These are phyloP conservation scores for Presbytis comata DNA, from an alignment of 2,797 vertebrate genomes.

Conservation along the genomic window DNA sequence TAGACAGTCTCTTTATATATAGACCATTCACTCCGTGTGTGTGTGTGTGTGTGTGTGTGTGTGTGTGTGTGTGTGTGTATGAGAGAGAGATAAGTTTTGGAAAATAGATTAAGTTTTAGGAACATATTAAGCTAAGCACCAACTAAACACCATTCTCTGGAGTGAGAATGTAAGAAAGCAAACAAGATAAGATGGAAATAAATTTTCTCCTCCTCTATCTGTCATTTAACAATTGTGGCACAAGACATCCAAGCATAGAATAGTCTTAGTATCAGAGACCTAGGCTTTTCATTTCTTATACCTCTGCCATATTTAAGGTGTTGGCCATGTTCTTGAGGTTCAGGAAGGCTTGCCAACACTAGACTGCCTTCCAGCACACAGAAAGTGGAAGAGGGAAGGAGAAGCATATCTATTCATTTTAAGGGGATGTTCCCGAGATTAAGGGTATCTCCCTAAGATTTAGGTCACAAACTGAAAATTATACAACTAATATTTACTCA, in stretches of 20 bases:
- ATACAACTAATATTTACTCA: background rate
- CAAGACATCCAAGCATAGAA: background rate
- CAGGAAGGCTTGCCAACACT: background rate
- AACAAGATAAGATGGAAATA: background rate
- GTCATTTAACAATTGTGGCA: background rate
- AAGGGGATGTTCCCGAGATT: background rate
- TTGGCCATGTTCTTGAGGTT: background rate
- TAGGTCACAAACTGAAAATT: background rate
- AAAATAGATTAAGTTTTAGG: background rate
- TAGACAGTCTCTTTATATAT: background rate
- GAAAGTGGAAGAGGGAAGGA: background rate
- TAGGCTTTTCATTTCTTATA: background rate
- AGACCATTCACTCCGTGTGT: background rate
- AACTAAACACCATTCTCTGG: background rate
- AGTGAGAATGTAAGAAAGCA: background rate
- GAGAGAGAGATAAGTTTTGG: too few species aligned
- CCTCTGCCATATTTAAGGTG: background rate
- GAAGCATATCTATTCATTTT: background rate
- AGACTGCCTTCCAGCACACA: background rate
- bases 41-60: too few species aligned
- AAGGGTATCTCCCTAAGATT: background rate
- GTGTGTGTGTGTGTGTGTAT: too few species aligned
- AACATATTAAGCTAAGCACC: background rate
- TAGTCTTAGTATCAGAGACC: background rate
- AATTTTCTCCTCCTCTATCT: background rate